A percentile compares a stretch with the other conserved stretches of the same genome.
Evolutionary conservation across 1,140 invertebrate genomes (phyloP).

Genomic region (Diorhabda sublineata): DNA sequence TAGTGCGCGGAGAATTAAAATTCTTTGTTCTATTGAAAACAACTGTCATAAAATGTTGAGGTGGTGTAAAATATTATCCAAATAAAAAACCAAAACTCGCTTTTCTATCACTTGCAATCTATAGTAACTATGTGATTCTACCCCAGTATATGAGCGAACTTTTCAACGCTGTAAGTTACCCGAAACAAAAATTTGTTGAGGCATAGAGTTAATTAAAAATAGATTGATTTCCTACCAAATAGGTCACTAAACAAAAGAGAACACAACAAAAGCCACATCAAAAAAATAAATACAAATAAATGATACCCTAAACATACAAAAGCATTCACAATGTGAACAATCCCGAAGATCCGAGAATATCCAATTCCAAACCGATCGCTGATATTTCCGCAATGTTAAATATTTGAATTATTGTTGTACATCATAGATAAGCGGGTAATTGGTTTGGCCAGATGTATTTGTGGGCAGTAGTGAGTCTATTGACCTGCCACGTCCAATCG

Average conservation of each 20-base stretch:
- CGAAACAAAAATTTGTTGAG: neutral
- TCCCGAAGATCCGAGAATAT: neutral
- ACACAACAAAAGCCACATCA: neutral
- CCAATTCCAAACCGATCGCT: neutral
- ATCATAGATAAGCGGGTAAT: constrained; percentile 19
- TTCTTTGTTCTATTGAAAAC: too few relatives aligned
- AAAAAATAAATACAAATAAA: neutral
- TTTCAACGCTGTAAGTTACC: too few relatives aligned
- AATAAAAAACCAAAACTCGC: too few relatives aligned
- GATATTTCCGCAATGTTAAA: constrained; percentile 20
- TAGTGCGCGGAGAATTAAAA: too few relatives aligned
- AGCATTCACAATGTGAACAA: constrained; percentile 2
- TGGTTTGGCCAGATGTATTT: constrained; percentile 18
- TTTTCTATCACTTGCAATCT: too few relatives aligned
- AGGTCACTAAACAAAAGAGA: neutral
- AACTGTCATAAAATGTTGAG: too few relatives aligned
- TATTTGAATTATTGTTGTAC: constrained; percentile 21
- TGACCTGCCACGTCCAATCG: constrained; percentile 21
- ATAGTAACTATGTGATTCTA: too few relatives aligned
- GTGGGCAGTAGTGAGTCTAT: constrained; percentile 14
- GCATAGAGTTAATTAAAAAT: constrained; percentile 1
- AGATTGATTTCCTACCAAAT: neutral
- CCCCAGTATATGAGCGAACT: too few relatives aligned
- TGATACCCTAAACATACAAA: neutral
- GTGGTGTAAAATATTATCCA: too few relatives aligned